phyloP scores from a whole-genome alignment of 2,888 invertebrate species.

The Philhelius pedissequus region DNA sequence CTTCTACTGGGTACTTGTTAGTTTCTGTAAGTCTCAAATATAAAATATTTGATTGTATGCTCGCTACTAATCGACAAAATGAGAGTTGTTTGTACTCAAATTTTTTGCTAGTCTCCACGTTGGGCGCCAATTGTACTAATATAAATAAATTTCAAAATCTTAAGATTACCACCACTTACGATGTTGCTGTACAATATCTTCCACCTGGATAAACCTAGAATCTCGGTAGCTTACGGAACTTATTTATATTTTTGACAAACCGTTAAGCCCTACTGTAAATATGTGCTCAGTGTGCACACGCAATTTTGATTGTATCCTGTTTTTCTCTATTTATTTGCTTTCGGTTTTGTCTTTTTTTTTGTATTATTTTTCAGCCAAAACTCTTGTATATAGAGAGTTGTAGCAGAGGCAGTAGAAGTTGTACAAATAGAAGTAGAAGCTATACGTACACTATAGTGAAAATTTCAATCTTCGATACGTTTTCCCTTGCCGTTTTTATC shows the following conservation, averaged over 20 bases:
- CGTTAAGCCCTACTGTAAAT: not conserved
- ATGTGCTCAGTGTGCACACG: constrained; percentile 37
- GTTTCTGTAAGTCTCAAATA: too few species aligned
- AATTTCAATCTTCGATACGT: constrained; percentile 37
- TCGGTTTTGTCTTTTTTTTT: not conserved
- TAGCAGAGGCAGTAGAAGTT: not conserved
- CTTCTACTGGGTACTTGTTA: too few species aligned
- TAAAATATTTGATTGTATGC: too few species aligned
- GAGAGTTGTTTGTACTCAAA: too few species aligned
- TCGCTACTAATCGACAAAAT: too few species aligned
- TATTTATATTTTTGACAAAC: not conserved
- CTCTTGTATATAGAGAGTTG: not conserved
- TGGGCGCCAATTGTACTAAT: not conserved
- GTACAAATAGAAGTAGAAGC: not conserved
- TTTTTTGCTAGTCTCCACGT: not conserved
- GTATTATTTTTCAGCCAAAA: not conserved
- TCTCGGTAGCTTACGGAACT: not conserved
- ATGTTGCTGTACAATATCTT: not conserved
- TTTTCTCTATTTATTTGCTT: constrained; percentile 22
- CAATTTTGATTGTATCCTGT: constrained; percentile 52
- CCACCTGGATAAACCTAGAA: not conserved
- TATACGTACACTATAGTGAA: too few species aligned
- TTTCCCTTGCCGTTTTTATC: constrained; percentile 57
- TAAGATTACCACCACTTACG: too few species aligned
- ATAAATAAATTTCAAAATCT: too few species aligned